Evolutionary conservation across 2,797 vertebrate genomes (phyloP).

Genomic region (Aplochiton taeniatus): DNA sequence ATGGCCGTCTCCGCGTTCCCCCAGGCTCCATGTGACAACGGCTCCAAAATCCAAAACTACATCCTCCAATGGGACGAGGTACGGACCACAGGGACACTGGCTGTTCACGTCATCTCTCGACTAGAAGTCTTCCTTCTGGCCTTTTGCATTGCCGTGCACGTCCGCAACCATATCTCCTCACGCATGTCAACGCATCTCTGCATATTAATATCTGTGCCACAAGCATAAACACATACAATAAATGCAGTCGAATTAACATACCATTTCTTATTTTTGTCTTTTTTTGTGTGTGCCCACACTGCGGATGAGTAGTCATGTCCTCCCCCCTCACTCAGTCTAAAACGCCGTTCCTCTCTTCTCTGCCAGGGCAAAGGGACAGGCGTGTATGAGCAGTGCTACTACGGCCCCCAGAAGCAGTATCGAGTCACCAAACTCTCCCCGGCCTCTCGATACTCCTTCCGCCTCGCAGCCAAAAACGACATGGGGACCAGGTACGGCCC

Average conservation of each 20-base stretch:
- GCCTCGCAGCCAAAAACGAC: conserved; percentile 95
- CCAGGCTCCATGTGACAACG: conserved; percentile 94
- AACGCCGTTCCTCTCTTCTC: conserved; percentile 23
- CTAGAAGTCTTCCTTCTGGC: too few species aligned
- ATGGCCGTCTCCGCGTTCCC: conserved; percentile 32
- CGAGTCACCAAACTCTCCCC: conserved; percentile 92
- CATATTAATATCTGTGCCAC: too few species aligned
- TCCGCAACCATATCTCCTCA: background rate
- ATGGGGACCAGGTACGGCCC: conserved; percentile 87
- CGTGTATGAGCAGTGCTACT: conserved; percentile 90
- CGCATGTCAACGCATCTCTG: background rate
- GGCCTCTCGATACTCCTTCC: conserved; percentile 93
- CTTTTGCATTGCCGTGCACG: background rate
- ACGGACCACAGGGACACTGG: conserved; percentile 36
- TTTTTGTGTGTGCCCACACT: too few species aligned
- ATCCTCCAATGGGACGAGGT: conserved; percentile 97
- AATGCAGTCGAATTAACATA: too few species aligned
- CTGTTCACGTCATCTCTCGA: too few species aligned
- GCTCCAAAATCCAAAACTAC: conserved; percentile 95
- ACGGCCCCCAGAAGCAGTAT: conserved; percentile 92
- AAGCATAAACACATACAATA: too few species aligned
- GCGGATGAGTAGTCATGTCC: too few species aligned
- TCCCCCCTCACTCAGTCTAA: background rate
- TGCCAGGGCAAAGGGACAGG: conserved; percentile 88
- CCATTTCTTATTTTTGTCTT: too few species aligned